Evolutionary conservation across 2,797 vertebrate genomes (phyloP).

Genomic region (Brotula barbata): DNA sequence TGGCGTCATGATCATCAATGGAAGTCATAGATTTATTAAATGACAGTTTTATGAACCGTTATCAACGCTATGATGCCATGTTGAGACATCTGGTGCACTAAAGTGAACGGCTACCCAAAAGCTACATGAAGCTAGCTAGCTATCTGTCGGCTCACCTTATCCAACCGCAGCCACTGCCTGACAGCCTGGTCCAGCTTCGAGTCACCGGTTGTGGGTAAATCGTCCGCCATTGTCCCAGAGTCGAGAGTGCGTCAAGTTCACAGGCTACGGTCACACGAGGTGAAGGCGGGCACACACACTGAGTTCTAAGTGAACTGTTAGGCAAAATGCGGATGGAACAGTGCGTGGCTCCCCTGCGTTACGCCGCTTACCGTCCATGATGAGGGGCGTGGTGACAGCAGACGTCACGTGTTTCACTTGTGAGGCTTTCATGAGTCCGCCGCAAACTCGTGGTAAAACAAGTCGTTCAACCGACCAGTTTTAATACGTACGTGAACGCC

Average conservation of each 20-base stretch:
- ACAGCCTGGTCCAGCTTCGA: constrained; percentile 65
- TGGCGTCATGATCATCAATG: not conserved
- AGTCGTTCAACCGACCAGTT: too few relatives aligned
- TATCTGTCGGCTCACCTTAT: constrained; percentile 80
- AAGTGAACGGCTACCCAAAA: too few relatives aligned
- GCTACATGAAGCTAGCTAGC: constrained; percentile 11
- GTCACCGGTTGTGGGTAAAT: constrained; percentile 51
- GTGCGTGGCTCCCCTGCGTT: too few relatives aligned
- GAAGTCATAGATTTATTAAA: not conserved
- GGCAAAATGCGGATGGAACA: too few relatives aligned
- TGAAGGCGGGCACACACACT: rapidly evolving
- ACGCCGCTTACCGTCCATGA: too few relatives aligned
- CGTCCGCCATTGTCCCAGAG: constrained; percentile 67
- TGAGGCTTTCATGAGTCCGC: too few relatives aligned
- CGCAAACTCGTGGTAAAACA: too few relatives aligned
- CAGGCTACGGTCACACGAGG: not conserved
- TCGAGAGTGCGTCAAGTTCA: not conserved
- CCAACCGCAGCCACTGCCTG: constrained; percentile 84
- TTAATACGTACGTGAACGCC: too few relatives aligned
- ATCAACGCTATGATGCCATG: not conserved
- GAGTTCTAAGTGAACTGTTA: too few relatives aligned
- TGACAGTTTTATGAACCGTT: not conserved
- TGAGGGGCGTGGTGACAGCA: constrained; percentile 23
- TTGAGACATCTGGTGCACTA: not conserved
- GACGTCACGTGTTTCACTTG: constrained; percentile 21